These are phyloP conservation scores for Platysteira castanea DNA, from an alignment of 2,113 vertebrate genomes.

Conservation along the genomic window DNA sequence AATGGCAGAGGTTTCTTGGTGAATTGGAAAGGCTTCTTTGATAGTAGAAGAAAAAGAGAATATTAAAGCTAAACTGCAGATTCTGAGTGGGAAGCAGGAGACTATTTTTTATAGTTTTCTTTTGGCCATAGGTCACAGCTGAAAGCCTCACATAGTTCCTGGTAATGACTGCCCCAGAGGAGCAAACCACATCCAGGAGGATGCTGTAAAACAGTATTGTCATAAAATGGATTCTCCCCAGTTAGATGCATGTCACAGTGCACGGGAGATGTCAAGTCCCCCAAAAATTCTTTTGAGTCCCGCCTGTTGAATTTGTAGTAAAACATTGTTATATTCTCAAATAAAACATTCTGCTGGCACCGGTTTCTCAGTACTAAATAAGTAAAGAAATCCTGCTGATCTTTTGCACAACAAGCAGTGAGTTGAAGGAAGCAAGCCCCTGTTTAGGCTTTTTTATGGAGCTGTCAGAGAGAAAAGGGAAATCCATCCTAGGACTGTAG, in stretches of 20 bases:
- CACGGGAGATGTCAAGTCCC: not conserved
- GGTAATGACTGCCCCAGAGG: not conserved
- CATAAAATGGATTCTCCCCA: not conserved
- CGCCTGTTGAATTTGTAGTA: not conserved
- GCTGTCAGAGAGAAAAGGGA: not conserved
- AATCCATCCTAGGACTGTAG: not conserved
- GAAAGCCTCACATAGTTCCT: not conserved
- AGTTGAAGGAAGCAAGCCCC: not conserved
- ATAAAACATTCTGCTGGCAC: not conserved
- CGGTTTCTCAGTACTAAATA: not conserved
- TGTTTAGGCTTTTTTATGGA: not conserved
- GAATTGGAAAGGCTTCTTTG: not conserved
- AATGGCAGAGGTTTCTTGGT: not conserved
- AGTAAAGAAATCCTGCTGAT: not conserved
- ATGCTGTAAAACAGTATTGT: not conserved
- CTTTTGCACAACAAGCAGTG: not conserved
- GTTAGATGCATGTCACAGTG: not conserved
- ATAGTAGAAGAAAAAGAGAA: not conserved
- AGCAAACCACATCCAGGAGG: not conserved
- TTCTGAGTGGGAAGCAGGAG: not conserved
- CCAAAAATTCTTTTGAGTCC: not conserved
- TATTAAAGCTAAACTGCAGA: not conserved
- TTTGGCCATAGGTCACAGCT: not conserved
- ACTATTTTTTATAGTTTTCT: not conserved
- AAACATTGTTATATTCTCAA: not conserved